Percentiles rank a stretch among this genome's conserved stretches.
These are phyloP conservation scores for Gastrophysa polygoni DNA, from an alignment of 2,888 invertebrate genomes.

Conservation along the genomic window DNA sequence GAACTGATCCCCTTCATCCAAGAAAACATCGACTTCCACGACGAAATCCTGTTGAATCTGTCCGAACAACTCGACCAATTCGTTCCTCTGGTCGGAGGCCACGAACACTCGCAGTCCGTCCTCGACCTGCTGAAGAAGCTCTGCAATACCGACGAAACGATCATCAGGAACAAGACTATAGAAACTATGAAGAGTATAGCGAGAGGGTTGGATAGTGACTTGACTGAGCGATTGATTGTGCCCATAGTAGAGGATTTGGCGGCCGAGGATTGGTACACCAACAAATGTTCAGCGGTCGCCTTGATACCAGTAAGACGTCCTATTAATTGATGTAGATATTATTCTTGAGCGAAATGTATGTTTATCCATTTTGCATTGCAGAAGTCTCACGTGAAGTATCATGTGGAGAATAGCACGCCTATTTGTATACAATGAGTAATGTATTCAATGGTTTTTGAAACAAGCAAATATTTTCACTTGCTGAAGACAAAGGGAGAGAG, in stretches of 20 bases:
- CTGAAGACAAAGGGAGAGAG: too few species aligned
- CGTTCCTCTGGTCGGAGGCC: constrained; percentile 50
- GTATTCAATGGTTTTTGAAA: too few species aligned
- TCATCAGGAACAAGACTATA: constrained; percentile 49
- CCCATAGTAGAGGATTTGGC: constrained; percentile 45
- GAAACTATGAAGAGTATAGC: constrained; percentile 46
- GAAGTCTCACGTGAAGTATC: too few species aligned
- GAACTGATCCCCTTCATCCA: constrained; percentile 49
- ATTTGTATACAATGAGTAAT: too few species aligned
- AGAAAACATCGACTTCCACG: constrained; percentile 47
- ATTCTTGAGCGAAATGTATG: too few species aligned
- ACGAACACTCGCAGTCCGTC: constrained; percentile 45
- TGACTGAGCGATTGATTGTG: constrained; percentile 44
- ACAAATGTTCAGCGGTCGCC: constrained; percentile 47
- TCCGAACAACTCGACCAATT: constrained; percentile 50
- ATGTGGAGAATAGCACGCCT: too few species aligned
- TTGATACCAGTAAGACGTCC: constrained; percentile 46
- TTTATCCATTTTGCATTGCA: too few species aligned
- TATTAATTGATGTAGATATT: too few species aligned
- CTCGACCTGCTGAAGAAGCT: constrained; percentile 49
- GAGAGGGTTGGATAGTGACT: constrained; percentile 38
- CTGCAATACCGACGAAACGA: constrained; percentile 49
- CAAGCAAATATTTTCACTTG: too few species aligned
- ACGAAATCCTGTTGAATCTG: constrained; percentile 49
- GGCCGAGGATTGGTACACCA: constrained; percentile 48